phyloP scores from a whole-genome alignment of 2,888 invertebrate species.

The Tortrix viridana region DNA sequence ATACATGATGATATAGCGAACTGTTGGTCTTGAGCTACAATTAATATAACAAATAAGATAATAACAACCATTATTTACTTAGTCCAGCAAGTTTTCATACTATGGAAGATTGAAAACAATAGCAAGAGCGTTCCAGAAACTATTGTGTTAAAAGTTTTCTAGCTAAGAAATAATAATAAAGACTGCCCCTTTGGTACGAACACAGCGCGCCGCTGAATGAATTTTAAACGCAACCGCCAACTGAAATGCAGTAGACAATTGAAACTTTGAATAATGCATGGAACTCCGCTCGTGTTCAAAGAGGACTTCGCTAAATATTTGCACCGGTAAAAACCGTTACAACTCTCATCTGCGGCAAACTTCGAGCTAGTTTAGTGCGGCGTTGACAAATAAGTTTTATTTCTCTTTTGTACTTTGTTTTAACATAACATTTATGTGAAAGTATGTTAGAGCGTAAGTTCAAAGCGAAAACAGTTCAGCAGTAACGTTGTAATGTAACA shows the following conservation, averaged over 20 bases:
- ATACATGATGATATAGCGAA: too few species aligned
- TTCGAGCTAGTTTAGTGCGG: not conserved
- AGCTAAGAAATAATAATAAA: slow-evolving; percentile 35
- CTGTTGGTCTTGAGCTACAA: too few species aligned
- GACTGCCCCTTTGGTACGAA: slow-evolving; percentile 37
- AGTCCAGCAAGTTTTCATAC: slow-evolving; percentile 13
- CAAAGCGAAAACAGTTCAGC: too few species aligned
- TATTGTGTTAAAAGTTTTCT: slow-evolving; percentile 22
- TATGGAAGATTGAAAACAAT: slow-evolving; percentile 21
- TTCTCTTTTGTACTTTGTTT: too few species aligned
- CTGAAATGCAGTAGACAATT: slow-evolving; percentile 39
- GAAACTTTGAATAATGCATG: slow-evolving; percentile 38
- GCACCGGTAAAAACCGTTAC: slow-evolving; percentile 32
- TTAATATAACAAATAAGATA: not conserved
- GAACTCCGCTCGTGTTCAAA: slow-evolving; percentile 32
- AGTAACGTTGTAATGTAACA: too few species aligned
- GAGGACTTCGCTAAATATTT: slow-evolving; percentile 37
- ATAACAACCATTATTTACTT: slow-evolving; percentile 2
- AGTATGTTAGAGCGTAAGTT: too few species aligned
- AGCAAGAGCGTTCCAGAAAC: slow-evolving; percentile 23
- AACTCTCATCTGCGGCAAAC: slow-evolving; percentile 20
- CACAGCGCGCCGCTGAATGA: slow-evolving; percentile 34
- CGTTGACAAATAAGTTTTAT: slow-evolving; percentile 2
- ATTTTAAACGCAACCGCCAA: slow-evolving; percentile 36
- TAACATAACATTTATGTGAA: too few species aligned